Evolutionary conservation across 2,797 vertebrate genomes (phyloP).

Genomic region (Leptoclinus maculatus): DNA sequence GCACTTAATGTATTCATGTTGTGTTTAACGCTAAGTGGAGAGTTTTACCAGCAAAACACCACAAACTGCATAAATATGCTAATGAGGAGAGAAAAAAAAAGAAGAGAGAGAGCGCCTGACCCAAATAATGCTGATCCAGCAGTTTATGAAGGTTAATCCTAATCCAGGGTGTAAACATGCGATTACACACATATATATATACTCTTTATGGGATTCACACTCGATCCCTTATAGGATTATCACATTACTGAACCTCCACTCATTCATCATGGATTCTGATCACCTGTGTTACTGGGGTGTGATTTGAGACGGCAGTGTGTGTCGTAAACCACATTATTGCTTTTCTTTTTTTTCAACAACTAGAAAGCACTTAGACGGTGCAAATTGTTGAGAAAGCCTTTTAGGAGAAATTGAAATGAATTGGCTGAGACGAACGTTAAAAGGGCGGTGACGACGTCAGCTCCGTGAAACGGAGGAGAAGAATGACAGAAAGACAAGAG

Average conservation of each 20-base stretch:
- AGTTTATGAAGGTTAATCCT: slow-evolving; percentile 56
- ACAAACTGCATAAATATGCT: not conserved
- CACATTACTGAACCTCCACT: slow-evolving; percentile 6
- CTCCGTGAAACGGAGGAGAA: not conserved
- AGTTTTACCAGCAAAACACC: slow-evolving; percentile 17
- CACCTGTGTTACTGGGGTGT: not conserved
- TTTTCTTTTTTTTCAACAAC: not conserved
- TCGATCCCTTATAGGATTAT: slow-evolving; percentile 26
- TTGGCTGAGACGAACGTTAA: too few relatives aligned
- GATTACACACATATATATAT: slow-evolving; percentile 25
- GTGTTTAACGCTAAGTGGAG: slow-evolving; percentile 3
- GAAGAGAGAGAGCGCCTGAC: not conserved
- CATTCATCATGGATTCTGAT: not conserved
- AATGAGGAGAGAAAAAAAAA: not conserved
- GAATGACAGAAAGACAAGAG: not conserved
- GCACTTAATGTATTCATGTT: slow-evolving; percentile 16
- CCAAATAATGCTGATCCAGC: slow-evolving; percentile 30
- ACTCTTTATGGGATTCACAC: slow-evolving; percentile 46
- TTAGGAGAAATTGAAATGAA: not conserved
- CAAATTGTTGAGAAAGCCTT: not conserved
- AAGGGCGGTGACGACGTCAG: not conserved
- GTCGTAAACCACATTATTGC: not conserved
- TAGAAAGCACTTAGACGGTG: not conserved
- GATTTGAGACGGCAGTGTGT: not conserved
- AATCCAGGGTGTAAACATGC: slow-evolving; percentile 62